phyloP scores from a whole-genome alignment of 2,888 invertebrate species.

The Oeneis ivallda region DNA sequence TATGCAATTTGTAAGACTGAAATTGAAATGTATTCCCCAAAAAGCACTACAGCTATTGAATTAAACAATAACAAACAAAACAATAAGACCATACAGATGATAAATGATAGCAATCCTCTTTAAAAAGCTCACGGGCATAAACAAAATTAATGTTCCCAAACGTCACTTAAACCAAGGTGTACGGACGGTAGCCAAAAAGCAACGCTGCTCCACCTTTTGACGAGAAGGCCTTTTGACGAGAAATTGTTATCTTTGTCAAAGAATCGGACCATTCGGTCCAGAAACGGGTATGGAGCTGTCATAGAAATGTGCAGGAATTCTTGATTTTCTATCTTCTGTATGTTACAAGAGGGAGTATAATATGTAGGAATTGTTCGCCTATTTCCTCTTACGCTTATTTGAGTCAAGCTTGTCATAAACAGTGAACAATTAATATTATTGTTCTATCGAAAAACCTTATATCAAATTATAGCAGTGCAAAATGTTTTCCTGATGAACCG shows the following conservation, averaged over 20 bases:
- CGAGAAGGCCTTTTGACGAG: neutral
- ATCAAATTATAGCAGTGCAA: neutral
- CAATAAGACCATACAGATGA: constrained; percentile 17
- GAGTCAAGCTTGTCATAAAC: too few species aligned
- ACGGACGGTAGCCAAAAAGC: constrained; percentile 15
- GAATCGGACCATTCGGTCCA: neutral
- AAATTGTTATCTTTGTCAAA: neutral
- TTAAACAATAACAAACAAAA: constrained; percentile 9
- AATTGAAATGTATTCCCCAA: neutral
- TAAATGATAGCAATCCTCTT: constrained; percentile 18
- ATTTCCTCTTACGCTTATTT: too few species aligned
- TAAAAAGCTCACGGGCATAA: constrained; percentile 25
- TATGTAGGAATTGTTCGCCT: too few species aligned
- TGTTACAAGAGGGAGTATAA: neutral
- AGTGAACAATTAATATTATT: too few species aligned
- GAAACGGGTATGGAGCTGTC: neutral
- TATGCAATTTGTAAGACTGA: constrained; percentile 2
- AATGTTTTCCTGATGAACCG: neutral
- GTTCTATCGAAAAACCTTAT: too few species aligned
- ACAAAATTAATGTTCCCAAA: constrained; percentile 41
- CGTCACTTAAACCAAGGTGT: constrained; percentile 44
- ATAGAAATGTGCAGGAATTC: neutral
- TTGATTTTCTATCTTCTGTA: neutral
- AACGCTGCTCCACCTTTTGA: neutral
- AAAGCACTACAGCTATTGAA: constrained; percentile 10